Evolutionary conservation across 2,797 vertebrate genomes (phyloP), one percentile per base, ranked within the genome.

Genomic region (Streptopelia turtur): DNA sequence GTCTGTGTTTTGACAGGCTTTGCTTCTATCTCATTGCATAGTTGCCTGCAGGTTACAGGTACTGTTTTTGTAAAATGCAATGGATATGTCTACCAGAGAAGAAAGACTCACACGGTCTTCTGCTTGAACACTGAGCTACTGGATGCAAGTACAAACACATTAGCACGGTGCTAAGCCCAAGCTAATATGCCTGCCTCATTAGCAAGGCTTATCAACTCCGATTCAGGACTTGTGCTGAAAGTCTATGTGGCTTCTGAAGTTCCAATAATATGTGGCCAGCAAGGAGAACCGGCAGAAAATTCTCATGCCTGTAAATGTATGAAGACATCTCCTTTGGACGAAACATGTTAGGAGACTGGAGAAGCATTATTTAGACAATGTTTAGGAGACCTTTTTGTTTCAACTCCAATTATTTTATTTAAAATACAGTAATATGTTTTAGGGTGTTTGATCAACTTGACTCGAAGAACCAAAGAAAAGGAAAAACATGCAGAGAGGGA

Each of bases 1-100:
- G 64, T 64, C 71, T 94, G 57, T 88, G 92, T 92, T 96, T 89
- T 87, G 88, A 92, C 95, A 97, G 72, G 45, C 55, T 75, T 78
- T 83, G 56, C 79, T 86, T 39, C 79, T 81, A 31, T 64, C 70
- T 90, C 43, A 55, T 71, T 90, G 86, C 78, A 55, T 2, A 87
- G 74, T 18, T 92, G 88, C 92, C 94, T 94, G 75, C 78, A 89
- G 94, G 83, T 95, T 53, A 80, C 61, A 65, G 65, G 35, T 16
- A n/a, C 65, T 89, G 78, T 30, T 95, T 84, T 68, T 85, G n/a
- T 49, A 63, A 56, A 69, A 13, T 30, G 84, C 88, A 83, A 59
- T 87, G 83, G 77, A 63, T 95, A 52, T 16, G n/a, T 66, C 74
- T 89, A 43, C 39, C 55, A 79, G 65, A 60, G 76, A 16, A 66